phyloP scores from a whole-genome alignment of 2,888 invertebrate species.

The Bembecia ichneumoniformis region DNA sequence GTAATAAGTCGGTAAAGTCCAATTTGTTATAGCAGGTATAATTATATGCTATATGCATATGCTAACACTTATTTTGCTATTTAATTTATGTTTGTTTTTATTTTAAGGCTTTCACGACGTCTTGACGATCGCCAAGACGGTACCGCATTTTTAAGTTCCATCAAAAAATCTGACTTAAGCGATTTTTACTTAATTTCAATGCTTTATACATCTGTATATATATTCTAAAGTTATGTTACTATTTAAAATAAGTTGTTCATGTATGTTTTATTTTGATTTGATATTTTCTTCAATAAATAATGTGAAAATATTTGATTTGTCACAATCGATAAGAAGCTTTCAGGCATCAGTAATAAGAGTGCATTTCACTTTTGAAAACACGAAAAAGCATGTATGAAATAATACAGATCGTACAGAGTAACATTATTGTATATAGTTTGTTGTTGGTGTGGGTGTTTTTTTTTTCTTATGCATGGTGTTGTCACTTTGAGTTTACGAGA shows the following conservation, averaged over 20 bases:
- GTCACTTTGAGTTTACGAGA: not conserved
- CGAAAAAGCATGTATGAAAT: slow-evolving; percentile 64
- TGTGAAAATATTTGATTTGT: slow-evolving; percentile 21
- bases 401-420: slow-evolving; percentile 9
- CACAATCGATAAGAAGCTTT: slow-evolving; percentile 70
- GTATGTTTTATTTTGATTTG: slow-evolving; percentile 2
- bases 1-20: no score
- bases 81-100: no score
- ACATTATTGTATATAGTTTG: slow-evolving; percentile 15
- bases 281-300: slow-evolving; percentile 29
- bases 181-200: not conserved
- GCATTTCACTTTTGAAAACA: not conserved
- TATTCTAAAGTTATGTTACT: not conserved
- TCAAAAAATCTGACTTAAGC: not conserved
- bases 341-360: slow-evolving; percentile 28
- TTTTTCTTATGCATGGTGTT: slow-evolving; percentile 20
- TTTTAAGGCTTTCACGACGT: no score
- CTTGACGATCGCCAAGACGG: no score
- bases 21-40: no score
- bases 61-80: no score
- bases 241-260: no score
- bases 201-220: not conserved
- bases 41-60: no score
- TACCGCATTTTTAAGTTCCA: not conserved
- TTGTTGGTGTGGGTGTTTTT: slow-evolving; percentile 37